phyloP scores from a whole-genome alignment of 2,797 vertebrate genomes.

The Channallabes apus region DNA sequence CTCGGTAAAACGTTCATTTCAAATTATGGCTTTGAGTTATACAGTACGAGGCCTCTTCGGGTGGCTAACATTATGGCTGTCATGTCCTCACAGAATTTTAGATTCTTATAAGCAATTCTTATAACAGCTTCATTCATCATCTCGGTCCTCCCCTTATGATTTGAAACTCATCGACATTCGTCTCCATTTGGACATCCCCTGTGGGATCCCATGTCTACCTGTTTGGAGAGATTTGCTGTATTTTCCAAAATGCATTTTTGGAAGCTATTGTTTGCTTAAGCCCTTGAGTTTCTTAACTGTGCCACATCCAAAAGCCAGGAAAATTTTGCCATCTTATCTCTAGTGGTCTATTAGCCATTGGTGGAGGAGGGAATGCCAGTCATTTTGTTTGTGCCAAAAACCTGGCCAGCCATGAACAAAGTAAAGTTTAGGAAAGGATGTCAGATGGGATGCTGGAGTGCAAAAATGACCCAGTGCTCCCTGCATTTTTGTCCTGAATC shows the following conservation, averaged over 20 bases:
- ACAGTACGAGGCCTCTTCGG: background rate
- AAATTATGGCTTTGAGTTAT: conserved; percentile 31
- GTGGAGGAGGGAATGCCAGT: background rate
- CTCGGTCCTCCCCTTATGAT: background rate
- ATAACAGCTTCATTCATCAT: background rate
- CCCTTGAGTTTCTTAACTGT: background rate
- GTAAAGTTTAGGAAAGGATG: background rate
- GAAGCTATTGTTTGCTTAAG: background rate
- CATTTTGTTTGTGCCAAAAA: background rate
- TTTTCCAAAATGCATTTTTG: background rate
- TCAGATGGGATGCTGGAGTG: background rate
- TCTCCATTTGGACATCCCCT: background rate
- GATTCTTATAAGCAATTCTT: background rate
- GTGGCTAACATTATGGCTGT: conserved; percentile 7
- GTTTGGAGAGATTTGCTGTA: background rate
- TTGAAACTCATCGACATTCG: background rate
- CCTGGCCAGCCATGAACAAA: background rate
- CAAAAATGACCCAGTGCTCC: background rate
- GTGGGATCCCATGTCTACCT: background rate
- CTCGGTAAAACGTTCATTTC: conserved; percentile 43
- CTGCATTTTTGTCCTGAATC: conserved; percentile 2
- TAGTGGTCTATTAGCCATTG: conserved; percentile 10
- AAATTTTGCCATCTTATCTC: background rate
- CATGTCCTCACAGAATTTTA: background rate
- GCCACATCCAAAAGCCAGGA: background rate